Conservation (phyloP, 2,113 vertebrate genomes). For the Percina caprodes region DNA sequence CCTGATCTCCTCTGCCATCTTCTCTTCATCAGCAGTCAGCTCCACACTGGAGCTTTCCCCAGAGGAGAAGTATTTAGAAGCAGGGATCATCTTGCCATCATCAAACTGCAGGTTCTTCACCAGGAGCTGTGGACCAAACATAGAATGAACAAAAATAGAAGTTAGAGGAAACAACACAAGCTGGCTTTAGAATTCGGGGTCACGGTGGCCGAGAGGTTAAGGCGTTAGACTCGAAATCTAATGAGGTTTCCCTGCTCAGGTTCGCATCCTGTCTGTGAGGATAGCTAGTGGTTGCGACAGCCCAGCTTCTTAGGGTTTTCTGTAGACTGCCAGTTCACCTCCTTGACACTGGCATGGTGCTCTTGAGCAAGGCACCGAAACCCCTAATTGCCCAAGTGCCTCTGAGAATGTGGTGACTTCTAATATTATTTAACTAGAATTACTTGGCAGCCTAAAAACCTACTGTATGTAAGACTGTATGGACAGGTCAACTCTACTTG, state of each 20-base stretch:
- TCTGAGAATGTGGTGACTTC: no score
- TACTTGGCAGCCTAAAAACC: neutral
- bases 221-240: no score
- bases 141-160: neutral
- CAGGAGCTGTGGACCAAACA: constrained; percentile 78
- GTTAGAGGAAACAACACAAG: neutral
- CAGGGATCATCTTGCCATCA: constrained; percentile 89
- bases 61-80: constrained; percentile 86
- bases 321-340: no score
- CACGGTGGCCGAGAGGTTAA: no score
- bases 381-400: no score
- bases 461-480: neutral
- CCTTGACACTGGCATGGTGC: no score
- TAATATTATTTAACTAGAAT: neutral
- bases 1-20: constrained; percentile 83
- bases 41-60: constrained; percentile 82
- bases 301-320: no score
- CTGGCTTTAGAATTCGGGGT: neutral
- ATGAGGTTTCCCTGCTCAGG: no score
- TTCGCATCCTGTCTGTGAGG: no score
- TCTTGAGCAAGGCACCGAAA: no score
- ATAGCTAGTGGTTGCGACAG: no score
- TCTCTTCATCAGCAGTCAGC: constrained; percentile 85
- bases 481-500: neutral
- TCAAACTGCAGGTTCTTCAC: constrained; percentile 91